Percentiles rank a stretch among this genome's conserved stretches.
phyloP scores from a whole-genome alignment of 2,888 invertebrate genomes.

The Pseudoips prasinana region DNA sequence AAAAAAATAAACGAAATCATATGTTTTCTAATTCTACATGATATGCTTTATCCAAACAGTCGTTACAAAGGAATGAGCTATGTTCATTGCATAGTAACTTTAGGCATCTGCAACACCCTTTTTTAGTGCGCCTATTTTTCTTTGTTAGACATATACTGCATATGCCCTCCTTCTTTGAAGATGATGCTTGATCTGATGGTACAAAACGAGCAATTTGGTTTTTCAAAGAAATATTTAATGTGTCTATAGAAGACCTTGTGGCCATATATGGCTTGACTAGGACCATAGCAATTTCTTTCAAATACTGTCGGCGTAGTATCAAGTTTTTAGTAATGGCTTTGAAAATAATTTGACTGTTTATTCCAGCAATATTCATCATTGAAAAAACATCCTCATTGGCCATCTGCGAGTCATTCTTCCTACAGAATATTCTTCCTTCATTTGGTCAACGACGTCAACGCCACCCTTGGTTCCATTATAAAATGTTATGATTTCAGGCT shows the following conservation, averaged over 20 bases:
- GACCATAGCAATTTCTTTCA: slow-evolving; percentile 18
- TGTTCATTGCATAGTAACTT: too few species aligned
- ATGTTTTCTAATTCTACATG: too few species aligned
- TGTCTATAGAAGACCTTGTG: slow-evolving; percentile 13
- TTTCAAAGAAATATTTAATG: slow-evolving; percentile 9
- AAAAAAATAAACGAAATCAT: too few species aligned
- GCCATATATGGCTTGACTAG: slow-evolving; percentile 15
- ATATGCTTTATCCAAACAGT: too few species aligned
- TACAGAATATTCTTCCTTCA: slow-evolving; percentile 35
- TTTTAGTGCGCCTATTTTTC: too few species aligned
- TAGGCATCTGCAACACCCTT: too few species aligned
- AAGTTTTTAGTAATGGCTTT: slow-evolving; percentile 16
- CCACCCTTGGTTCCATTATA: slow-evolving; percentile 36
- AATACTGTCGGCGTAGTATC: slow-evolving; percentile 15
- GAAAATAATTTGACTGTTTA: slow-evolving; percentile 30
- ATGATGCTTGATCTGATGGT: slow-evolving; percentile 7
- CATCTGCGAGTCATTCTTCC: slow-evolving; percentile 8
- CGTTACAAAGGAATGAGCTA: too few species aligned
- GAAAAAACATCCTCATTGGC: slow-evolving; percentile 9
- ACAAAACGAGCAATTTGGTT: too few species aligned
- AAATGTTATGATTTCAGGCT: slow-evolving; percentile 18
- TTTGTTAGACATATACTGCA: too few species aligned
- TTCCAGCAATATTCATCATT: too few species aligned
- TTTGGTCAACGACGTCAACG: slow-evolving; percentile 38
- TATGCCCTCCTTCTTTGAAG: too few species aligned